Conservation (phyloP, 2,797 vertebrate genomes). For the Odontamblyopus lacepedii region DNA sequence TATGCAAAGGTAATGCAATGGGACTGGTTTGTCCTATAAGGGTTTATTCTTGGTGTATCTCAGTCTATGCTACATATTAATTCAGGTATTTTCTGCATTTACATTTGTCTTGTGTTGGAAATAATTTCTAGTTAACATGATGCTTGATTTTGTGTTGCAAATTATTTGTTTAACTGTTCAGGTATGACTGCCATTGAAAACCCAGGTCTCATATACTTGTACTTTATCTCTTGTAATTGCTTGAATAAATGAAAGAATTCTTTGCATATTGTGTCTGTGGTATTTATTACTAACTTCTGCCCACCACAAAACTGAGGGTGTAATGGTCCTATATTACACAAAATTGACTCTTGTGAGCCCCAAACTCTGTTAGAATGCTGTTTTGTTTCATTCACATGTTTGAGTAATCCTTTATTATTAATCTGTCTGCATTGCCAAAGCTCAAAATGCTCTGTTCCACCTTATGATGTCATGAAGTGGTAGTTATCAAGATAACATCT, state of each 20-base stretch:
- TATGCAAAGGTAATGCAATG: slow-evolving; percentile 8
- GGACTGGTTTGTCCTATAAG: background rate
- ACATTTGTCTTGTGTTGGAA: background rate
- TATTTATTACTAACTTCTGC: background rate
- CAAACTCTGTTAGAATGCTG: no score
- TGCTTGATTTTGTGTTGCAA: background rate
- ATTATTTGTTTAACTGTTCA: background rate
- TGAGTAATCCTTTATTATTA: no score
- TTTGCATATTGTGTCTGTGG: background rate
- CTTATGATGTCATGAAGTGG: no score
- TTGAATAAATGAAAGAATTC: slow-evolving; percentile 56
- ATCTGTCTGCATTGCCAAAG: no score
- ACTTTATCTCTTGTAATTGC: slow-evolving; percentile 11
- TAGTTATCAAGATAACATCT: no score
- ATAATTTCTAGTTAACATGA: background rate
- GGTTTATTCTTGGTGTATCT: background rate
- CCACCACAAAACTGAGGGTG: background rate
- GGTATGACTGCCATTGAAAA: slow-evolving; percentile 27
- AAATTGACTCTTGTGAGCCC: no score
- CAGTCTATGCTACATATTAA: slow-evolving; percentile 1
- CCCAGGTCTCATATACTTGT: slow-evolving; percentile 29
- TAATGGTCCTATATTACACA: no score
- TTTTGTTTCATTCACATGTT: no score
- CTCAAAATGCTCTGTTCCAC: no score
- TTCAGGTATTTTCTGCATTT: background rate